Evolutionary conservation across 2,888 invertebrate species (phyloP).

Genomic region (Fabriciana adippe): DNA sequence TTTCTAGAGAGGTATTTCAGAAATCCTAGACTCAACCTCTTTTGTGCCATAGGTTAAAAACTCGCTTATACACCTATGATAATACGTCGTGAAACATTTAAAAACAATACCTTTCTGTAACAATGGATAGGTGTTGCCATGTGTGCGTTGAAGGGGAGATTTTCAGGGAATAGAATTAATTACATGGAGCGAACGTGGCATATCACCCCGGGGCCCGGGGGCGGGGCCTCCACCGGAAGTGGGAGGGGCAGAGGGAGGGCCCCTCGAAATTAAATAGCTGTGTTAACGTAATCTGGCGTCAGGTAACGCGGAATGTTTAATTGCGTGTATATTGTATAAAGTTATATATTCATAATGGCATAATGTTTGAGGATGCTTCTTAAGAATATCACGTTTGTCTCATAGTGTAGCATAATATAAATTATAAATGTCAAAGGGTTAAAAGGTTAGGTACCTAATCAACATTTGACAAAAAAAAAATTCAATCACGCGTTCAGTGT

Average conservation of each 20-base stretch:
- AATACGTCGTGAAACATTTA: slow-evolving; percentile 26
- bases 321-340: slow-evolving; percentile 41
- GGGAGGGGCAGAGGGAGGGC: slow-evolving; percentile 41
- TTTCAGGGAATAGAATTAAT: slow-evolving; percentile 51
- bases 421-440: slow-evolving; percentile 2
- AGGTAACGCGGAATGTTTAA: slow-evolving; percentile 48
- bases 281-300: slow-evolving; percentile 46
- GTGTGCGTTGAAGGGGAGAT: slow-evolving; percentile 32
- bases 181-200: slow-evolving; percentile 47
- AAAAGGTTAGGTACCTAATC: no score
- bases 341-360: slow-evolving; percentile 33
- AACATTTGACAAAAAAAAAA: no score
- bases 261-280: slow-evolving; percentile 48
- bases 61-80: slow-evolving; percentile 17
- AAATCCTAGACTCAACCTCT: not conserved
- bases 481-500: no score
- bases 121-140: slow-evolving; percentile 39
- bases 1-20: not conserved
- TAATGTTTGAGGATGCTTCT: slow-evolving; percentile 27
- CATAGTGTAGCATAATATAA: no score
- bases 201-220: slow-evolving; percentile 45
- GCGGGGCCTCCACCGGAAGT: slow-evolving; percentile 44
- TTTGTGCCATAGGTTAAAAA: slow-evolving; percentile 15
- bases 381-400: slow-evolving; percentile 7
- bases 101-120: slow-evolving; percentile 32